Base-by-base conservation (phyloP, 2,888 invertebrate genomes). In the Acholoe squamosa region DNA sequence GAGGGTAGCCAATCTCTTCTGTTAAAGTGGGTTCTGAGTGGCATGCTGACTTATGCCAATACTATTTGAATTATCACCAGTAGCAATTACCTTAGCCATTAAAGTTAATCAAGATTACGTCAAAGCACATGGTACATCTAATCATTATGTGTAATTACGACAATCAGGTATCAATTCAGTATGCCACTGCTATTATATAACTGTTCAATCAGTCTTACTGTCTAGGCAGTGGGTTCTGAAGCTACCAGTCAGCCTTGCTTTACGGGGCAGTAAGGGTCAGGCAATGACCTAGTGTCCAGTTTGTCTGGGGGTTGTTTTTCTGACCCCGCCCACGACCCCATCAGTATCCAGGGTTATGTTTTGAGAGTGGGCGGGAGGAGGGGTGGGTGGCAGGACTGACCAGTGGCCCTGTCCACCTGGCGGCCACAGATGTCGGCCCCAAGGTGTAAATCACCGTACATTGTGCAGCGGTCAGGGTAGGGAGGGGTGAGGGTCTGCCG, bases 401-500 rank as follows among this genome's bases (percentile, higher is more conserved):
- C 80, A 80, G 80, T 71, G 71, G 28, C 43, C 71, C 71, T n/a
- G 71, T 80, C 34, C 80, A 80, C 80, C 80, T 80, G 80, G 80
- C 80, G 19, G 34, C 80, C 80, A 80, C 80, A 80, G 80, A 80
- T 80, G 80, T 80, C 80, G 34, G 80, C 22, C 28, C 43, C 43
- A 19, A 33, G 80, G 80, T 80, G 80, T 80, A 80, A 80, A 80
- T 80, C 80, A 80, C 80, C 80, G 80, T 3, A 43, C 43, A 80
- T 80, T 80, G 80, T 80, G 34, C 43, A 19, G 34, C 25, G 43
- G 80, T 80, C 80, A 80, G 43, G 3, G 25, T 25, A 76, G 76
- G 76, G 76, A 25, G 76, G 43, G 80, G 80, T 80, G 80, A 80
- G 80, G 80, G 80, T 34, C 34, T 14, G 80, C 19, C 80, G 80